Base-by-base conservation (phyloP, 2,797 vertebrate species). In the Ceyx erithaca region DNA sequence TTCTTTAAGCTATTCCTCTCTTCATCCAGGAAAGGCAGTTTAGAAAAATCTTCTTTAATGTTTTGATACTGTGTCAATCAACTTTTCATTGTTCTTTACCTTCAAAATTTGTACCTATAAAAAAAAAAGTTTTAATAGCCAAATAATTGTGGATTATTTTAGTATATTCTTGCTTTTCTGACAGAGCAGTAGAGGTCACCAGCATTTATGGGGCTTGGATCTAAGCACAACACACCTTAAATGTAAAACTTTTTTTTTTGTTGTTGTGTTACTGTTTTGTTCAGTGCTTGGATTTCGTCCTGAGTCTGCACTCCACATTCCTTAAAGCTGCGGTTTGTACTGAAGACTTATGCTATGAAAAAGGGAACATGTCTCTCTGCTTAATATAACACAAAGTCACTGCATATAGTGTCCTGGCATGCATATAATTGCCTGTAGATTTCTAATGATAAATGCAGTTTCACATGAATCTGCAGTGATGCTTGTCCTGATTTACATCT, bases 361-460 rank as follows among this genome's bases (percentile, higher is more conserved):
- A 93, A 70, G 79, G 48, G 78, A 84, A 93, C 85, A 71, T 4
- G 30, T 92, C 59, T 67, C 76, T 83, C 21, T 85, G 92, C 90
- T 92, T 90, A 94, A 88, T 85, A 68, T 87, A 95, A 93, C 76
- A 61, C 87, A 92, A 78, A 94, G 92, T 94, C 92, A 95, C 84
- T 90, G 89, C 75, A 80, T 82, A 51, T 30, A 77, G 66, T 81
- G 81, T 84, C 94, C 91, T 88, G 85, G 86, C 85, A 81, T 41
- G 45, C 62, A 20, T 93, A 78, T 70, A 85, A 90, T 88, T 94
- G 90, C 85, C 88, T 92, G 92, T 87, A 73, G 92, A 88, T 94
- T 90, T 75, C 92, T 84, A 70, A 84, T 68, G 85, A 83, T 77
- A 89, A 92, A 89, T 73, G 78, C 67, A 88, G 86, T 69, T 89